Evolutionary conservation across 1,140 invertebrate species (phyloP), one percentile per base, ranked within the genome.

Genomic region (Bactericera cockerelli): DNA sequence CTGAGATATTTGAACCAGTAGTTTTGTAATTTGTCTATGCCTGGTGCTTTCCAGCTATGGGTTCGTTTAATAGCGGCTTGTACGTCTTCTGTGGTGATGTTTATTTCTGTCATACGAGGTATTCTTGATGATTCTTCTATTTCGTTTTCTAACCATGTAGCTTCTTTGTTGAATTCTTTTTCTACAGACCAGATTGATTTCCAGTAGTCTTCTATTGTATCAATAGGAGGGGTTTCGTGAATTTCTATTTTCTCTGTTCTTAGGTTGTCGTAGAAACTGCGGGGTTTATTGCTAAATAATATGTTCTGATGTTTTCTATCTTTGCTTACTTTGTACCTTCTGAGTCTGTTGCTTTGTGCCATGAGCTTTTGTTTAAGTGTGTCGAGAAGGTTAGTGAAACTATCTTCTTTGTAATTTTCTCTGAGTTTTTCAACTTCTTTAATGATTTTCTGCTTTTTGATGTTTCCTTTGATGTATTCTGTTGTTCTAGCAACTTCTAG

Each of bases 41-140:
- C 57, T 21, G 39, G 28, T 13, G 33, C 14, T 59, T 59, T 59
- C 57, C 57, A 59, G 16, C 53, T 59, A 24, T 59, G 57, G 19
- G 39, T 49, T 25, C 53, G 42, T 13, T 42, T 39, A 8, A 39
- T 59, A 10, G 24, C 21, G 25, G 11, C 38, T 49, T 24, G 19
- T 8, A 59, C 2, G 11, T 59, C 57, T n/a, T 8, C 26, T 24
- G 6, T 22, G 11, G 22, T 56, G 14, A 56, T 25, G 11, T 24
- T 25, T 4, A 22, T 14, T 6, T 56, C 4, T 56, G 19, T 8
- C 21, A 10, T 6, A 11, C 10, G 14, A 6, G 55, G 14, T 10
- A 22, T 24, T 6, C n/a, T n/a, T 14, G 19, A 11, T 8, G 8
- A 22, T 19, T 24, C 14, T 11, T 28, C n/a, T 24, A 10, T 28